These are phyloP conservation scores for Megalonaias nervosa DNA, from an alignment of 1,140 invertebrate genomes.

Conservation along the genomic window DNA sequence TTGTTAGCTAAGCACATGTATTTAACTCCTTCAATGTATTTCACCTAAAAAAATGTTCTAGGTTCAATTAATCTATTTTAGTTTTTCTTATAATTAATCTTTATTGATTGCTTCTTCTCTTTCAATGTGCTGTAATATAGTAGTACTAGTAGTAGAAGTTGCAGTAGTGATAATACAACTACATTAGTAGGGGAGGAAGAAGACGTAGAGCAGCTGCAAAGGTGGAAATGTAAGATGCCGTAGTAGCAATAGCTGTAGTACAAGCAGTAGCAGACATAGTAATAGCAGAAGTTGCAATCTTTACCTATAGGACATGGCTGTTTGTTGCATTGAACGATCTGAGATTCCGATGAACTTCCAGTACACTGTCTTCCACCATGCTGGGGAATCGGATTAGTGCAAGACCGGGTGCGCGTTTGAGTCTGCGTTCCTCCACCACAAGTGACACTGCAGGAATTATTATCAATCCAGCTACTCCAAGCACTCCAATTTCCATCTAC, in stretches of 20 bases:
- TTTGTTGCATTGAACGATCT: too few species aligned
- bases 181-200: neutral
- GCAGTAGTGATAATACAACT: neutral
- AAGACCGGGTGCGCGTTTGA: slow-evolving; percentile 70
- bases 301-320: too few species aligned
- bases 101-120: too few species aligned
- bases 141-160: slow-evolving; percentile 11
- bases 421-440: slow-evolving; percentile 89
- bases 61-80: too few species aligned
- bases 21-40: too few species aligned
- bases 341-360: slow-evolving; percentile 1
- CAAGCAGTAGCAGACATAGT: neutral
- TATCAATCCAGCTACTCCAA: slow-evolving; percentile 74
- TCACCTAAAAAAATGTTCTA: too few species aligned
- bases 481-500: too few species aligned
- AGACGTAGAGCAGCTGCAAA: neutral
- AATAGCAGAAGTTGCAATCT: neutral
- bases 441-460: slow-evolving; percentile 89
- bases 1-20: too few species aligned
- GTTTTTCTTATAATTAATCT: too few species aligned
- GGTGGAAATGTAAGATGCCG: neutral
- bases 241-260: neutral
- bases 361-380: slow-evolving; percentile 43
- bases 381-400: slow-evolving; percentile 45
- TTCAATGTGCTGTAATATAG: neutral